Conservation (phyloP, 2,113 vertebrate genomes). For the Aramus guarauna region DNA sequence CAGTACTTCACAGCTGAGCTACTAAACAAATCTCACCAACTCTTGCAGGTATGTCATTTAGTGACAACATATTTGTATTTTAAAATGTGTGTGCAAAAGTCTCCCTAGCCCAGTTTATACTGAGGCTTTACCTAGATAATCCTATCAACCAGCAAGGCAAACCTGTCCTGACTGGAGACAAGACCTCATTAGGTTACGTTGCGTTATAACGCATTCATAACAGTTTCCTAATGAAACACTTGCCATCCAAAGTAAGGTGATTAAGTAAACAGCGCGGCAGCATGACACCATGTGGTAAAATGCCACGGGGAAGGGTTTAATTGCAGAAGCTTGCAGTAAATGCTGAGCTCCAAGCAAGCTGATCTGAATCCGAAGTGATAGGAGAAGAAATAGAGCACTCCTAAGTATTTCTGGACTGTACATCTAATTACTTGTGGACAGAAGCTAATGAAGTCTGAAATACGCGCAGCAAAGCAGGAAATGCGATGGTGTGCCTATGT, state of each 20-base stretch:
- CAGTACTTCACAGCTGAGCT: not conserved
- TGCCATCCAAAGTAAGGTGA: not conserved
- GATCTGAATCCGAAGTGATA: constrained; percentile 1
- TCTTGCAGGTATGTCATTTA: not conserved
- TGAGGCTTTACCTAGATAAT: not conserved
- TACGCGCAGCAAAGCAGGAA: not conserved
- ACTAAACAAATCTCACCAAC: not conserved
- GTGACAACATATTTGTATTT: not conserved
- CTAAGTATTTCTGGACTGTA: not conserved
- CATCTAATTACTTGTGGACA: constrained; percentile 9
- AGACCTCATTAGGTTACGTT: not conserved
- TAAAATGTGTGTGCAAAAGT: not conserved
- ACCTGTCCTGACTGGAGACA: not conserved
- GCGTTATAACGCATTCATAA: not conserved
- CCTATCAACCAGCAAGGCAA: not conserved
- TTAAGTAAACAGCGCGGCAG: not conserved
- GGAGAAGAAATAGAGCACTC: not conserved
- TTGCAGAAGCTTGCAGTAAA: constrained; percentile 19
- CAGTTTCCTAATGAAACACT: constrained; percentile 24
- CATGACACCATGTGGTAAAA: constrained; percentile 27
- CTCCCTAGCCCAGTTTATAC: not conserved
- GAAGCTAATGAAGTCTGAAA: constrained; percentile 19
- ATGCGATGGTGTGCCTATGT: rapidly evolving
- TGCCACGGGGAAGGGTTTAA: constrained; percentile 10
- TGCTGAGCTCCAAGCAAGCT: not conserved